Evolutionary conservation across 2,888 invertebrate species (phyloP).

Genomic region (Entomobrya proxima): DNA sequence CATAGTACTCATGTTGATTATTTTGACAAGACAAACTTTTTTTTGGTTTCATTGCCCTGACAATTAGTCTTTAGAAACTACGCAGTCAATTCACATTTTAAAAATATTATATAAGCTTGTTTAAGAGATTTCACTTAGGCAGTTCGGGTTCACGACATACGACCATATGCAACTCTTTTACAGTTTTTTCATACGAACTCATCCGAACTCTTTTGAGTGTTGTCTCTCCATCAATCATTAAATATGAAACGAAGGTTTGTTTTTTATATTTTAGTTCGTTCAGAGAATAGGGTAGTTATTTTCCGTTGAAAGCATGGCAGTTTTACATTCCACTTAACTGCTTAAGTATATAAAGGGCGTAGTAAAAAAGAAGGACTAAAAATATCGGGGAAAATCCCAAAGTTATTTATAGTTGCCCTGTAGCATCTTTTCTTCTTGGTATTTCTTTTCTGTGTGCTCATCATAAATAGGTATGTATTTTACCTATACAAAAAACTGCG

Average conservation of each 20-base stretch:
- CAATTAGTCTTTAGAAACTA: neutral
- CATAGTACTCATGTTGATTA: slow-evolving; percentile 16
- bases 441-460: neutral
- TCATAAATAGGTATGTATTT: neutral
- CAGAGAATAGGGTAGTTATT: neutral
- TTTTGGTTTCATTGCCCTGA: neutral
- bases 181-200: no score
- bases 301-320: neutral
- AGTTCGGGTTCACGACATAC: no score
- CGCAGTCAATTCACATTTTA: no score
- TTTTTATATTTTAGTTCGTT: neutral
- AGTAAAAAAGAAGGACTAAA: slow-evolving; percentile 43
- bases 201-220: no score
- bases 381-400: slow-evolving; percentile 62
- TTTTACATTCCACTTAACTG: neutral
- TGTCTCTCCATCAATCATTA: slow-evolving; percentile 62
- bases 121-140: no score
- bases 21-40: neutral
- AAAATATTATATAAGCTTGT: no score
- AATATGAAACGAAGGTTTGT: neutral
- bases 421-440: neutral
- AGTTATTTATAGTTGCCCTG: slow-evolving; percentile 64
- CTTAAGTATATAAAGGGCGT: neutral
- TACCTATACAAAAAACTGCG: neutral
- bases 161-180: no score